Evolutionary conservation across 2,113 vertebrate species (phyloP).

Genomic region (Mustela lutreola): DNA sequence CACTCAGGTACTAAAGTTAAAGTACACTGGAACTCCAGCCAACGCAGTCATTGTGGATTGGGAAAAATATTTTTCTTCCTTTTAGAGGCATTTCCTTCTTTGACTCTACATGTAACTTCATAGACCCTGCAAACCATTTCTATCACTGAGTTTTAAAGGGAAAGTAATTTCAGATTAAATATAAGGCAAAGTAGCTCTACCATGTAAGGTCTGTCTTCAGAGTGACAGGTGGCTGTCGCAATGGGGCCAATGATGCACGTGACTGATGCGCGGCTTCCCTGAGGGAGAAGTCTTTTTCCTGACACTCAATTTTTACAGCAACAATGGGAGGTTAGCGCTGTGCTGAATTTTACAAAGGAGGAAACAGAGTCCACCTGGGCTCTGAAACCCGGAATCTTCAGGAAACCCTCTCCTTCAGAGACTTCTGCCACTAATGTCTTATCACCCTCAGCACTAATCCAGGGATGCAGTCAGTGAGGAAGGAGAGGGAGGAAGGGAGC

Average conservation of each 20-base stretch:
- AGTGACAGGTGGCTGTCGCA: neutral
- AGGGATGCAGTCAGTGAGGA: neutral
- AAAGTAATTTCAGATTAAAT: slow-evolving; percentile 64
- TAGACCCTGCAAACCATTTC: slow-evolving; percentile 19
- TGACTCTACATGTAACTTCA: neutral
- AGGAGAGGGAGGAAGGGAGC: neutral
- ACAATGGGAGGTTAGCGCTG: neutral
- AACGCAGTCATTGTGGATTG: slow-evolving; percentile 65
- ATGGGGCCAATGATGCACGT: neutral
- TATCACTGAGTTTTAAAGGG: slow-evolving; percentile 16
- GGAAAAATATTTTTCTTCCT: slow-evolving; percentile 35
- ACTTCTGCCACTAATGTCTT: neutral
- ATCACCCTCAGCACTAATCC: neutral
- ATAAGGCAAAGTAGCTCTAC: neutral
- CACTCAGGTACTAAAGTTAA: slow-evolving; percentile 61
- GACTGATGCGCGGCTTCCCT: neutral
- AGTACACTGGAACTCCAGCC: slow-evolving; percentile 46
- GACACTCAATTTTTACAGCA: neutral
- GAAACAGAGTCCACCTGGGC: neutral
- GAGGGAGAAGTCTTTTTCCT: neutral
- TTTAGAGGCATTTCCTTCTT: slow-evolving; percentile 38
- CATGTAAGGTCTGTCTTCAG: slow-evolving; percentile 20
- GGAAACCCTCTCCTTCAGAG: neutral
- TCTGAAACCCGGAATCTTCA: neutral
- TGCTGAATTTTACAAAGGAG: neutral